Evolutionary conservation across 30 jellyfish, hydroid and myxozoan species (phyloP).

Genomic region (Hydractinia echinata): DNA sequence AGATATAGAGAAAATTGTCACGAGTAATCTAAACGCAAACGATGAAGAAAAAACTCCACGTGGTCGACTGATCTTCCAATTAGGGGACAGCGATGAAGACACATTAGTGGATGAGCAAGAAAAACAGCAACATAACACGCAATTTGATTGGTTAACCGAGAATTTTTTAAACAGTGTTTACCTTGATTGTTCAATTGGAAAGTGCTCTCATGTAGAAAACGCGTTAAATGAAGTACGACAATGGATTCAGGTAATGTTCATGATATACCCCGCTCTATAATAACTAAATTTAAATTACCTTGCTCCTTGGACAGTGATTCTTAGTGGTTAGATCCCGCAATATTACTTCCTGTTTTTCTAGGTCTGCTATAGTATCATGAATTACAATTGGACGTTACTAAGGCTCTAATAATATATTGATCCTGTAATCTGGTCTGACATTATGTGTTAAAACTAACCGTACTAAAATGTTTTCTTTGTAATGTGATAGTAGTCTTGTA

Average conservation of each 20-base stretch:
- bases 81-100: not conserved
- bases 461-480: too few relatives aligned
- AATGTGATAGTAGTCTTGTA: too few relatives aligned
- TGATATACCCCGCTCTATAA: not conserved
- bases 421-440: too few relatives aligned
- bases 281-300: too few relatives aligned
- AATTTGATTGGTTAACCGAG: conserved; percentile 5
- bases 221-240: not conserved
- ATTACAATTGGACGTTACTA: too few relatives aligned
- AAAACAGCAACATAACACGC: not conserved
- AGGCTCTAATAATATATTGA: too few relatives aligned
- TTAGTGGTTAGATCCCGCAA: too few relatives aligned
- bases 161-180: not conserved
- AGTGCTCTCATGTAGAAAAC: not conserved
- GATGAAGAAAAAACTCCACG: not conserved
- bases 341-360: too few relatives aligned
- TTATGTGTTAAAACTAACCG: too few relatives aligned
- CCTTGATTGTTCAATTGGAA: not conserved
- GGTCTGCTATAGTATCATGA: too few relatives aligned
- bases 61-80: not conserved
- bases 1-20: not conserved
- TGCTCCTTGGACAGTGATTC: too few relatives aligned
- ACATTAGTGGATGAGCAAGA: not conserved
- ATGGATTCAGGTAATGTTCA: not conserved
- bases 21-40: not conserved